phyloP scores from a whole-genome alignment of 2,797 vertebrate species.

The Phalloptychus januarius region DNA sequence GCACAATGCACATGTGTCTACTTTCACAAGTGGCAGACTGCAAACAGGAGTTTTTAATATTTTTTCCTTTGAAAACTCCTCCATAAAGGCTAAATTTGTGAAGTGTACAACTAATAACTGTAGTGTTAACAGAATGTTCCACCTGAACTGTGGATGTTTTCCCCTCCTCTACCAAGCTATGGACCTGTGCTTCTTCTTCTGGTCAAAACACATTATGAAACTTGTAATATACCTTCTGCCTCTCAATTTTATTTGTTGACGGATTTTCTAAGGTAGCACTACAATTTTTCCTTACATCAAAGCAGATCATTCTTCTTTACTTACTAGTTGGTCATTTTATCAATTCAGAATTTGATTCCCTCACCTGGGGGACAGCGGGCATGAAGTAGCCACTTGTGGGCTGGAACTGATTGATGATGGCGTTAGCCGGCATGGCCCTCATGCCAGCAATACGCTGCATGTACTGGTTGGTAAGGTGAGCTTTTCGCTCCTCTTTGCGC shows the following conservation, averaged over 20 bases:
- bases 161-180: background rate
- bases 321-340: background rate
- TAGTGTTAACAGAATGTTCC: background rate
- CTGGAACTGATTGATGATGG: constrained; percentile 99
- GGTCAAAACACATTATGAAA: background rate
- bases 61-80: background rate
- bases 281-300: too few relatives aligned
- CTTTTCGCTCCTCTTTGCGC: constrained; percentile 97
- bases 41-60: background rate
- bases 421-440: constrained; percentile 96
- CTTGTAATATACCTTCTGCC: background rate
- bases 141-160: background rate
- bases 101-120: background rate
- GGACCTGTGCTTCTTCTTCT: background rate
- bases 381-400: constrained; percentile 96
- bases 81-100: background rate
- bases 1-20: background rate
- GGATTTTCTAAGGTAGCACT: too few relatives aligned
- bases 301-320: background rate
- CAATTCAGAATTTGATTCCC: constrained; percentile 17
- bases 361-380: constrained; percentile 90
- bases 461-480: constrained; percentile 98
- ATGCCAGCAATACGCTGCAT: constrained; percentile 99
- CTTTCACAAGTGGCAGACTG: background rate
- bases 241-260: background rate